Base-by-base conservation (phyloP, 37 sponge, comb jelly and placozoan genomes). In the Chondrosia reniformis region DNA sequence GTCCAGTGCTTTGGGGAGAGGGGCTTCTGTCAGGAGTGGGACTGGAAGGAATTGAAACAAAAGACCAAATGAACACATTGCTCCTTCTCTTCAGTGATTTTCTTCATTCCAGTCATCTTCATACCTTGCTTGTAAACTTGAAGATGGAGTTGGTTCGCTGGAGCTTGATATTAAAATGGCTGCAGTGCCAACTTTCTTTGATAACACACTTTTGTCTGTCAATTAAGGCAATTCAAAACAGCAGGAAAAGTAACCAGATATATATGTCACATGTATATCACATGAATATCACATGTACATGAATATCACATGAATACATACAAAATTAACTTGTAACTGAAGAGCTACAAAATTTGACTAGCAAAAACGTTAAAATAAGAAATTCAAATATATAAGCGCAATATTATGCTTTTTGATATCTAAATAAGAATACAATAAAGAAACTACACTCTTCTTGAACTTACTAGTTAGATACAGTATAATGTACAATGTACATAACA, bases 21-120 rank as follows among this genome's bases (percentile, higher is more conserved):
- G 72, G 72, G 42, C 72, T 69, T 21, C 72, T 41, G 32, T 69
- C 72, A 37, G 72, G 72, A 2, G 72, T 69, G 39, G n/a, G n/a
- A n/a, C n/a, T n/a, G n/a, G n/a, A n/a, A n/a, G n/a, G n/a, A n/a
- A n/a, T n/a, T n/a, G n/a, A n/a, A n/a, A n/a, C n/a, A n/a, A n/a
- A n/a, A n/a, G n/a, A n/a, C n/a, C n/a, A n/a, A n/a, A n/a, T n/a
- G n/a, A n/a, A n/a, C n/a, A n/a, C n/a, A n/a, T n/a, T n/a, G n/a
- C n/a, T n/a, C n/a, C n/a, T n/a, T n/a, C n/a, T n/a, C n/a, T n/a
- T n/a, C n/a, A n/a, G n/a, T n/a, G n/a, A n/a, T n/a, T n/a, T n/a
- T n/a, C n/a, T n/a, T n/a, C n/a, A n/a, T n/a, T n/a, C n/a, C n/a
- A n/a, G n/a, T n/a, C n/a, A n/a, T n/a, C n/a, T n/a, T n/a, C n/a